Evolutionary conservation across 2,888 invertebrate genomes (phyloP).

Genomic region (Globia sparganii): DNA sequence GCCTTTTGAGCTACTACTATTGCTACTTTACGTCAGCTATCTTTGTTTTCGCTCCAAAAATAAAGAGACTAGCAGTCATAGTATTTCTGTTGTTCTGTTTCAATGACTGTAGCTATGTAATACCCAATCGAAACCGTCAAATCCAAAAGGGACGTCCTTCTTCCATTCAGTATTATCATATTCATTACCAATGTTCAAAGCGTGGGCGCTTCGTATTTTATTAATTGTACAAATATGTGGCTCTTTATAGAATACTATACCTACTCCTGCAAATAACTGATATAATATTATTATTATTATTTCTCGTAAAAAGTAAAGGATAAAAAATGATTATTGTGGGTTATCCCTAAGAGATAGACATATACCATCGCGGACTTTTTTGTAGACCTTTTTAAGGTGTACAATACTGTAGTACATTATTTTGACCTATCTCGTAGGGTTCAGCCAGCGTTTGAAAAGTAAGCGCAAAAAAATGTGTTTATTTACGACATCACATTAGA

Average conservation of each 20-base stretch:
- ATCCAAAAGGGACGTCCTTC: conserved; percentile 28
- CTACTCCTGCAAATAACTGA: conserved; percentile 6
- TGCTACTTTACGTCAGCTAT: background rate
- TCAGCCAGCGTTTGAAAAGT: too few species aligned
- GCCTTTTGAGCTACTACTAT: background rate
- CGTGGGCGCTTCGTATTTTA: conserved; percentile 45
- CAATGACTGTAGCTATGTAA: background rate
- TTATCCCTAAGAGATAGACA: too few species aligned
- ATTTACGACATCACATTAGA: too few species aligned
- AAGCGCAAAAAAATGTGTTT: too few species aligned
- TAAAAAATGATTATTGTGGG: too few species aligned
- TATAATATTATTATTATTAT: conserved; percentile 5
- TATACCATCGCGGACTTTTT: too few species aligned
- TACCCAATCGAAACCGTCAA: conserved; percentile 15
- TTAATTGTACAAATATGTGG: conserved; percentile 21
- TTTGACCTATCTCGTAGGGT: too few species aligned
- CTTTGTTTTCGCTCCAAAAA: background rate
- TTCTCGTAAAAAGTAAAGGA: too few species aligned
- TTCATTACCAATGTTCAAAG: conserved; percentile 35
- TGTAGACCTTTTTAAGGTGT: too few species aligned
- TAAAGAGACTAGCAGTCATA: background rate
- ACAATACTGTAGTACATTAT: too few species aligned
- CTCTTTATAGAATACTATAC: conserved; percentile 17
- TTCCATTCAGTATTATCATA: conserved; percentile 40
- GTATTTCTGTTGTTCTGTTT: background rate